Evolutionary conservation across 1,140 invertebrate genomes (phyloP), one percentile per base, ranked within the genome.

Genomic region (Tribolium castaneum): DNA sequence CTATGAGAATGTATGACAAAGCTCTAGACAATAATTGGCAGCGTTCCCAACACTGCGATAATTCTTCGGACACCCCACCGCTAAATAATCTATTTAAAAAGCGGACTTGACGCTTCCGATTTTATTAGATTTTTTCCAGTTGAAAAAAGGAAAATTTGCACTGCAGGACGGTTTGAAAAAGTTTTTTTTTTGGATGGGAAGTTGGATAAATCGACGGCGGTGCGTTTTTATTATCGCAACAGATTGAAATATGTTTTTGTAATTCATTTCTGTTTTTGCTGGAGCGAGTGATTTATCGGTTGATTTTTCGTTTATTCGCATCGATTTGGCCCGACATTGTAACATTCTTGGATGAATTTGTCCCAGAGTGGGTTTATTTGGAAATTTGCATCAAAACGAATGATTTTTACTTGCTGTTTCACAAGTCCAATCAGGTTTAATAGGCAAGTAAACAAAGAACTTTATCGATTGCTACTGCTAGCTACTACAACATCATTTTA

Each of bases 161-260:
- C 25, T 66, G 30, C 59, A 6, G 59, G 35, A 39, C 30, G 19
- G 19, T 16, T 9, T 30, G 19, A 14, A 66, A 66, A 66, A 66
- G 59, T 66, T 66, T 66, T 66, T 66, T 66, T 35, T 45, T 0
- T 6, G 39, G 0, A 30, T 30, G 5, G 19, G 30, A 66, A 66
- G 59, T 13, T 34, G 59, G 30, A 66, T 66, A 35, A 35, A 66
- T 66, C 59, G 59, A 30, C 59, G 59, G 59, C 25, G 30, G 59
- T 66, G 59, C 3, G 10, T 66, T 66, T 66, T 66, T 66, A 66
- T 66, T 66, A 66, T 66, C 59, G 34, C 14, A 66, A 66, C 30
- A 66, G 59, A 66, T 66, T 66, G 59, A 66, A 66, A 66, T 66
- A 66, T 66, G 59, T 66, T 66, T 66, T 66, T 66, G 59, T 66